Conservation (phyloP, 2,797 vertebrate species). For the Morelia viridis region DNA sequence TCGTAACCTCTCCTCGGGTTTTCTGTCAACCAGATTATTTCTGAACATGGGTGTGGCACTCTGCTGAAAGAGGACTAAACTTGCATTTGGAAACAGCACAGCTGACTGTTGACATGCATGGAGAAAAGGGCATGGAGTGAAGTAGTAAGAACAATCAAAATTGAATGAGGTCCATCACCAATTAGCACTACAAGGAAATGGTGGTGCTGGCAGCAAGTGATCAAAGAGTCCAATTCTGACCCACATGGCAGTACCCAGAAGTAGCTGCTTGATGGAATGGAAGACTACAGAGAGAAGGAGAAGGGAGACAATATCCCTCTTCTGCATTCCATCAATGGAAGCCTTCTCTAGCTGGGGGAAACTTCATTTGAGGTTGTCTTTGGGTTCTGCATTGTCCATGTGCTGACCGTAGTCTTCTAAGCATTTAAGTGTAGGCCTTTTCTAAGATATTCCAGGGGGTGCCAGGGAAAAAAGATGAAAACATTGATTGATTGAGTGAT, state of each 20-base stretch:
- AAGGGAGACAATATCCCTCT: too few relatives aligned
- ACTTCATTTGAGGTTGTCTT: too few relatives aligned
- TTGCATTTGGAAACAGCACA: not conserved
- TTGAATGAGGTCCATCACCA: not conserved
- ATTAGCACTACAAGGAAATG: not conserved
- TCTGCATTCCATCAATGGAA: too few relatives aligned
- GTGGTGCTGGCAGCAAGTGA: not conserved
- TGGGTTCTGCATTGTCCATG: too few relatives aligned
- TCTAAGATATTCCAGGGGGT: too few relatives aligned
- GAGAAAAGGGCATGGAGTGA: not conserved
- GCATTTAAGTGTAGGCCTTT: too few relatives aligned
- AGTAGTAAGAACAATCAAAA: not conserved
- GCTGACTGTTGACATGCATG: not conserved
- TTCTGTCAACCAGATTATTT: not conserved
- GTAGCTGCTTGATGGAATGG: not conserved
- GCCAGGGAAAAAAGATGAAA: too few relatives aligned
- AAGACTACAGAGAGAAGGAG: too few relatives aligned
- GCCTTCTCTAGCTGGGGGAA: too few relatives aligned
- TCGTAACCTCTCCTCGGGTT: not conserved
- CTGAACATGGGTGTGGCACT: not conserved
- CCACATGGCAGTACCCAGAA: not conserved
- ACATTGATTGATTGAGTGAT: too few relatives aligned
- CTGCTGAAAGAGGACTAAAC: not conserved
- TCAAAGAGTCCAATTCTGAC: not conserved
- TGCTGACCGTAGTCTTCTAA: too few relatives aligned